Conservation (phyloP, 2,113 vertebrate species). For the Corydoras sp. region DNA sequence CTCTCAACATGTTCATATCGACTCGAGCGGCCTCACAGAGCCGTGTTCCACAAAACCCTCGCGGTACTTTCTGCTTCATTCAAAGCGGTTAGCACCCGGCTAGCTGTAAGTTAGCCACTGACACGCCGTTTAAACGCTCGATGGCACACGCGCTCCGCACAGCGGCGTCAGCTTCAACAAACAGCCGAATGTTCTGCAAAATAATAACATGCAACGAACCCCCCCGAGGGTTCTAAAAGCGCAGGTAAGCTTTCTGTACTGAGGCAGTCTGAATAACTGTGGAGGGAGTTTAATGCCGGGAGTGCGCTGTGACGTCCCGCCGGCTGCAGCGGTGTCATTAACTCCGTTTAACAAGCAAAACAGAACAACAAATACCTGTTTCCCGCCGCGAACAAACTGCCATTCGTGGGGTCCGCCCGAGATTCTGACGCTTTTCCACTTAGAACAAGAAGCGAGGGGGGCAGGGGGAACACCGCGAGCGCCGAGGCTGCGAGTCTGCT, state of each 20-base stretch:
- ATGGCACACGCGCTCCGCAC: too few species aligned
- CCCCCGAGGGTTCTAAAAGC: too few species aligned
- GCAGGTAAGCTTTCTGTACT: too few species aligned
- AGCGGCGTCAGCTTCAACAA: background rate
- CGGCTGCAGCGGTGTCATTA: background rate
- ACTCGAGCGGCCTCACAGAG: too few species aligned
- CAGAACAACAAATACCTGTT: conserved; percentile 1
- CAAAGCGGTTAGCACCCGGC: background rate
- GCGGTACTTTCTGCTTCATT: background rate
- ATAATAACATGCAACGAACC: too few species aligned
- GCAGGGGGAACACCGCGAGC: background rate
- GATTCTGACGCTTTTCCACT: background rate
- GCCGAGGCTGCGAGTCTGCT: background rate
- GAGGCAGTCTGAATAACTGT: too few species aligned
- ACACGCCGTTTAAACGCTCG: background rate
- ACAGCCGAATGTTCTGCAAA: too few species aligned
- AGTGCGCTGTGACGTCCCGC: background rate
- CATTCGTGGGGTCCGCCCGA: background rate
- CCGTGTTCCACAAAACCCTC: background rate
- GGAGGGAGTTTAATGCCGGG: background rate
- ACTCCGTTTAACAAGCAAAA: background rate
- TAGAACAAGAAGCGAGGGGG: background rate
- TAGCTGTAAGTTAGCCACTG: background rate
- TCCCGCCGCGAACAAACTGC: background rate
- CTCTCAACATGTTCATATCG: too few species aligned